These are phyloP conservation scores for Perognathus longimembris DNA, from an alignment of 2,113 vertebrate genomes.

Conservation along the genomic window DNA sequence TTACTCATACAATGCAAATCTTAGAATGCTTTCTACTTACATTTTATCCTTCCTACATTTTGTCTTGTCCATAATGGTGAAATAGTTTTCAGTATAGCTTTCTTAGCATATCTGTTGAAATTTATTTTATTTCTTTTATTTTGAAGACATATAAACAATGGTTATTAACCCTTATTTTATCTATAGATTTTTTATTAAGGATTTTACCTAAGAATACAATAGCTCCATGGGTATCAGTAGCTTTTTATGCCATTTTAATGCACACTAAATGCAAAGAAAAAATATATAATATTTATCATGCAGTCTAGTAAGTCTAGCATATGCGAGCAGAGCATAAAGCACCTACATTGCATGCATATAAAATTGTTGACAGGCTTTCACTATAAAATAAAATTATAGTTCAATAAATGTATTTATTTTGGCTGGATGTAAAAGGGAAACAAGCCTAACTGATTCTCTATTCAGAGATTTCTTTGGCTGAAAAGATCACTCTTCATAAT, in stretches of 20 bases:
- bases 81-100: background rate
- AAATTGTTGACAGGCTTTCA: slow-evolving; percentile 25
- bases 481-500: background rate
- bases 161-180: background rate
- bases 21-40: background rate
- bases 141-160: background rate
- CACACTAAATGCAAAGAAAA: background rate
- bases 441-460: background rate
- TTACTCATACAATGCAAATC: background rate
- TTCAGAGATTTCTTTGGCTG: slow-evolving; percentile 7
- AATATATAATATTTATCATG: slow-evolving; percentile 49
- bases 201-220: background rate
- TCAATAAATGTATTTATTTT: slow-evolving; percentile 58
- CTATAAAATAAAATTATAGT: slow-evolving; percentile 57
- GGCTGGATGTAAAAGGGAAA: slow-evolving; percentile 47
- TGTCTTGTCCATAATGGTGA: background rate
- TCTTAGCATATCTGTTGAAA: background rate
- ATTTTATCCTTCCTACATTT: background rate
- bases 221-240: background rate
- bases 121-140: background rate
- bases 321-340: background rate
- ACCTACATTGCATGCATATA: background rate
- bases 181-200: background rate
- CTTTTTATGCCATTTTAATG: slow-evolving; percentile 24
- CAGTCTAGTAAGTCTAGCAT: slow-evolving; percentile 27